Base-by-base conservation (phyloP, 2,888 invertebrate genomes). In the Prosopocoilus inquinatus region DNA sequence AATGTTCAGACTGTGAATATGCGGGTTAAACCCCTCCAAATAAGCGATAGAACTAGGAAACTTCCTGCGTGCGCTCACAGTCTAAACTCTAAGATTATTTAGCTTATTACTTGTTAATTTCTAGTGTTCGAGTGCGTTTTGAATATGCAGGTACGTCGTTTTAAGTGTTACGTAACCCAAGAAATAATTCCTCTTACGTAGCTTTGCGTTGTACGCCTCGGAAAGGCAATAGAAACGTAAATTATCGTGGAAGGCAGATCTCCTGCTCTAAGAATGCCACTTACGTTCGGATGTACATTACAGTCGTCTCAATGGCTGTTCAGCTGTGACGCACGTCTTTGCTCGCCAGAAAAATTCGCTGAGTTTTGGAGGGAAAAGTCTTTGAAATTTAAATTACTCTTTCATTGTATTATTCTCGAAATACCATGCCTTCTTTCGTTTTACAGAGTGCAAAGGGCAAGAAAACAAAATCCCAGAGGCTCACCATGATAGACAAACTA, bases 381-480 rank as follows among this genome's bases (percentile, higher is more conserved):
- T 39, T 39, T 39, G 15, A 39, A 39, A 39, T 12, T 15, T 39
- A 13, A 12, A 13, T 39, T 39, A 5, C 8, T 7, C 15, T 39
- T 3, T 12, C 12, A 39, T 13, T 12, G 39, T 39, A 8, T 39
- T 13, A 12, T 13, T 13, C 13, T 33, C 9, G 32, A 20, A 34
- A 46, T 15, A 47, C 43, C 28, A 44, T 44, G n/a, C 47, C 44
- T 45, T 50, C 50, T 46, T 55, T 52, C 59, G 55, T 54, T 63
- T 69, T 70, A 47, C 58, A 76, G 78, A 71, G 69, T 59, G 71
- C 68, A 58, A 81, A 78, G 74, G 77, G 80, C 16, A 77, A 75
- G 59, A 79, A 78, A 51, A 71, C 76, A 4, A 81, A 81, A 68
- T 78, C 79, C 38, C 75, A 71, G n/a, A 71, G 74, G 51, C 58